Evolutionary conservation across 92 coral and sea anemone species (phyloP), one percentile per base, ranked within the genome.

Genomic region (Paramuricea clavata): DNA sequence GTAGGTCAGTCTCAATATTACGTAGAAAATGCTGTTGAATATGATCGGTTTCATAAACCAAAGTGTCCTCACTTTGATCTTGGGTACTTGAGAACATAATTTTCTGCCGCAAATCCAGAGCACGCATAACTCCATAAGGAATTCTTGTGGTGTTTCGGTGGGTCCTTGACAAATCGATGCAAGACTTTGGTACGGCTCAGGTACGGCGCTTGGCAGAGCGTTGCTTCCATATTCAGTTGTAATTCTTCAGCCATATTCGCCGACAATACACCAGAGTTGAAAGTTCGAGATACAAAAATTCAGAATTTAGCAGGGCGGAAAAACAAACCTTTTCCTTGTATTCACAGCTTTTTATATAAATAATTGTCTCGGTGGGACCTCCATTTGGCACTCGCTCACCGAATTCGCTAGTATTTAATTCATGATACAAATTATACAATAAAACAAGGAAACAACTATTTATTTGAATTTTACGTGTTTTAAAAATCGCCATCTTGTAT

Each of bases 41-140:
- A 42, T 87, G 93, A 0, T 74, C 90, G 0, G 92, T 62, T 23
- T 92, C 93, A 87, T 90, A 87, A 59, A 85, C 71, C 42, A 90
- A 43, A 2, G 81, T 50, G 44, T 69, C 85, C 34, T 87, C 87
- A 57, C 84, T 81, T 54, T 89, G 57, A 31, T 31, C 21, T 42
- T 32, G 77, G 23, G 36, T 76, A 28, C 82, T 50, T 1, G 93
- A 61, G 72, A 90, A 74, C 19, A 91, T 21, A 5, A 91, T 91
- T 9, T 91, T 85, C 52, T 86, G 87, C 1, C 86, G 50, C 23
- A 92, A 36, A 41, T 78, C 88, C 19, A 93, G 80, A 27, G 93
- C 92, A 0, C 89, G 76, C 90, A 87, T 93, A n/a, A n/a, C n/a
- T n/a, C n/a, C n/a, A n/a, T n/a, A 9, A 93, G 81, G 61, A 93